Conservation (phyloP, 2,113 vertebrate species). For the Mugil cephalus region DNA sequence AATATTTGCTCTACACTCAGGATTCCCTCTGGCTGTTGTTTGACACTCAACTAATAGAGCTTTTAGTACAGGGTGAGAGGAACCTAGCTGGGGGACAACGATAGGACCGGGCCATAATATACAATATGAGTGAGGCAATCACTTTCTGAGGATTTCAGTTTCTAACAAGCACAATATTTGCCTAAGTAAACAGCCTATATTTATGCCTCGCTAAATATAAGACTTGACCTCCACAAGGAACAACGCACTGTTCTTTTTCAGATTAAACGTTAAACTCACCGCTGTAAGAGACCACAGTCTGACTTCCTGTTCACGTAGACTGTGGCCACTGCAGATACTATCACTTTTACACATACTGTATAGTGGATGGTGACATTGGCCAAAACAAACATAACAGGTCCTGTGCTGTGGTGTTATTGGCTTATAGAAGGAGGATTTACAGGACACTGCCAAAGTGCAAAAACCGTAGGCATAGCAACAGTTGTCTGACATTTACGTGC, state of each 20-base stretch:
- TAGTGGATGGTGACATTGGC: neutral
- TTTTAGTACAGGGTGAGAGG: neutral
- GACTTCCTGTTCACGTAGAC: conserved; percentile 28
- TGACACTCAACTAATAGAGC: neutral
- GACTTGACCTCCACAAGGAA: neutral
- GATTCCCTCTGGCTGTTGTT: conserved; percentile 2
- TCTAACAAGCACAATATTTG: conserved; percentile 3
- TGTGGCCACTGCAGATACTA: conserved; percentile 5
- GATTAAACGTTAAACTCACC: neutral
- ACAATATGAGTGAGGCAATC: neutral
- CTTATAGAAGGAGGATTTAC: conserved; percentile 29
- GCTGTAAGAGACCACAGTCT: neutral
- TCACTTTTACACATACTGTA: neutral
- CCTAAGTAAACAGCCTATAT: neutral
- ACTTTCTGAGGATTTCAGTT: neutral
- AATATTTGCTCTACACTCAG: conserved; percentile 35
- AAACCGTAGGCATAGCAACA: conserved; percentile 54
- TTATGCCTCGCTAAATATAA: neutral
- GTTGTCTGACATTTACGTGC: conserved; percentile 20
- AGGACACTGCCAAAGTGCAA: conserved; percentile 32
- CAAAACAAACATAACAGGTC: conserved; percentile 24
- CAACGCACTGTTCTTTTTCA: neutral
- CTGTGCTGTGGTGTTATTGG: neutral
- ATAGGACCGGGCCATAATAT: neutral
- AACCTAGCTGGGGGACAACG: neutral